Conservation (phyloP, 2,888 invertebrate genomes). For the Zonitis immaculata region DNA sequence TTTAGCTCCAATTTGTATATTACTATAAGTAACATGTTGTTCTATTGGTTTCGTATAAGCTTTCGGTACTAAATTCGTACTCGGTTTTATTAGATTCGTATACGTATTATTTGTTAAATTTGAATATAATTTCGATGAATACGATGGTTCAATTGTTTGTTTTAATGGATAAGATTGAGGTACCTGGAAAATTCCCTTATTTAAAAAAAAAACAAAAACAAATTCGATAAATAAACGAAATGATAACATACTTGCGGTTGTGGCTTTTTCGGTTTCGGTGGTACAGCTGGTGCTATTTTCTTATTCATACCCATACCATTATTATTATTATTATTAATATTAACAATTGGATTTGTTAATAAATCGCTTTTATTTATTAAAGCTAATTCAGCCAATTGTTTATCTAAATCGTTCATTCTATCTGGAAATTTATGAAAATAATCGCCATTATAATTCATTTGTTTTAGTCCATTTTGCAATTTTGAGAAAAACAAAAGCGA, state of each 20-base stretch:
- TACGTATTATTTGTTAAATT: constrained; percentile 33
- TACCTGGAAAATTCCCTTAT: constrained; percentile 62
- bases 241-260: constrained; percentile 55
- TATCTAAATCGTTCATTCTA: constrained; percentile 66
- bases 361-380: constrained; percentile 53
- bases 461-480: neutral
- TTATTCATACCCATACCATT: too few species aligned
- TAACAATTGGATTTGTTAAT: constrained; percentile 37
- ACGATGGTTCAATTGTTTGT: constrained; percentile 68
- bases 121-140: constrained; percentile 60
- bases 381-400: constrained; percentile 66
- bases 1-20: constrained; percentile 34
- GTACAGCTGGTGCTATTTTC: constrained; percentile 74
- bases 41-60: constrained; percentile 35
- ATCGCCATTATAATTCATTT: too few species aligned
- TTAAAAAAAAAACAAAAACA: too few species aligned
- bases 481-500: neutral
- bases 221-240: too few species aligned
- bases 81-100: constrained; percentile 19
- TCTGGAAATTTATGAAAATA: too few species aligned
- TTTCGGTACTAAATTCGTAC: constrained; percentile 28
- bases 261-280: constrained; percentile 71
- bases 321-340: constrained; percentile 38
- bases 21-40: constrained; percentile 45
- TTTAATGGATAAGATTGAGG: constrained; percentile 72